phyloP scores from a whole-genome alignment of 1,140 invertebrate species.

The Carposina sasakii region DNA sequence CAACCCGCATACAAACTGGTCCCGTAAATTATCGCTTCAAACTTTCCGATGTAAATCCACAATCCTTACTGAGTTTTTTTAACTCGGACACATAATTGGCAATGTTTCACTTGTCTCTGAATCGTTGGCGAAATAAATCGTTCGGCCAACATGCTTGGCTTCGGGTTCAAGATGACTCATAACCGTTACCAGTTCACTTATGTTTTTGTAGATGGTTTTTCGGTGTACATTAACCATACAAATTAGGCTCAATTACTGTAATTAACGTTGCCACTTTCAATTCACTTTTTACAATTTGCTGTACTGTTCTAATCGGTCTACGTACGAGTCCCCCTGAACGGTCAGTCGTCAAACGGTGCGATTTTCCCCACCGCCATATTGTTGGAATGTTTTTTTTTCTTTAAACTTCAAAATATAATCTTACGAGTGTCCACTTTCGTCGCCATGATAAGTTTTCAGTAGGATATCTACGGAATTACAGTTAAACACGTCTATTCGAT shows the following conservation, averaged over 20 bases:
- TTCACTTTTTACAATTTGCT: background rate
- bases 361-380: slow-evolving; percentile 2
- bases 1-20: slow-evolving; percentile 1
- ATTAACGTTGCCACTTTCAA: background rate
- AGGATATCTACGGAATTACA: too few relatives aligned
- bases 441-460: too few relatives aligned
- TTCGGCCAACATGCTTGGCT: background rate
- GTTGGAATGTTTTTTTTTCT: too few relatives aligned
- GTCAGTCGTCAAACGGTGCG: background rate
- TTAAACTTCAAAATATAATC: too few relatives aligned
- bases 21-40: slow-evolving; percentile 2
- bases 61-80: background rate
- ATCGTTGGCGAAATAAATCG: background rate
- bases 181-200: background rate
- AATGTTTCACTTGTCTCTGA: background rate
- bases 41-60: background rate
- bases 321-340: background rate
- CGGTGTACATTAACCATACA: background rate
- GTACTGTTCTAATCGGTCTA: slow-evolving; percentile 5
- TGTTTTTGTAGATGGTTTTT: background rate
- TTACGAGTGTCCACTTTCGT: too few relatives aligned
- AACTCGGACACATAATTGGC: background rate
- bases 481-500: too few relatives aligned
- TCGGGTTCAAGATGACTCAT: background rate
- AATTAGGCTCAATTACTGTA: background rate